Evolutionary conservation across 1,140 invertebrate species (phyloP).

Genomic region (Muscidifurax raptorellus): DNA sequence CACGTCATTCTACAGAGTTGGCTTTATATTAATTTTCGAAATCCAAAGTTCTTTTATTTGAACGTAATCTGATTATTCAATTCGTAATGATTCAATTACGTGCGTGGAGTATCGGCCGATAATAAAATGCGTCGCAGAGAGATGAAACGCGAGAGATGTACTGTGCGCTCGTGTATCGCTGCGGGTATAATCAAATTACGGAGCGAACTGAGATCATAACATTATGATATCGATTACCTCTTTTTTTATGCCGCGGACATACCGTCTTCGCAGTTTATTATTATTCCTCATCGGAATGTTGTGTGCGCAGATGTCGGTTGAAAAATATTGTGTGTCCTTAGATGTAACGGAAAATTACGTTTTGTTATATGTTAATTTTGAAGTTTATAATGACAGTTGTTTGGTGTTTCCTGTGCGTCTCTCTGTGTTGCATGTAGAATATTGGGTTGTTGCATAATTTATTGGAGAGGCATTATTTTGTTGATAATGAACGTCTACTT

Average conservation of each 20-base stretch:
- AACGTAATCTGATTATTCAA: too few species aligned
- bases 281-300: neutral
- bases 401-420: neutral
- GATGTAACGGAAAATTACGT: neutral
- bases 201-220: neutral
- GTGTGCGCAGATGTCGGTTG: neutral
- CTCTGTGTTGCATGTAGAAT: neutral
- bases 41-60: too few species aligned
- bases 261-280: slow-evolving; percentile 7
- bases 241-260: neutral
- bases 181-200: slow-evolving; percentile 23
- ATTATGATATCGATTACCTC: slow-evolving; percentile 25
- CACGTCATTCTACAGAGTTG: too few species aligned
- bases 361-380: neutral
- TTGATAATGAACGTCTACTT: neutral
- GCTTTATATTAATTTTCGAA: too few species aligned
- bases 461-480: neutral
- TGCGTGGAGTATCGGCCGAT: too few species aligned
- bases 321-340: neutral
- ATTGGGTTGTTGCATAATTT: neutral
- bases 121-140: slow-evolving; percentile 28
- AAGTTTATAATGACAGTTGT: neutral
- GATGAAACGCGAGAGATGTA: slow-evolving; percentile 15
- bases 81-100: too few species aligned
- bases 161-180: neutral